A percentile compares a stretch with the other conserved stretches of the same genome.
phyloP scores from a whole-genome alignment of 2,113 vertebrate species.

The Centropus bengalensis region DNA sequence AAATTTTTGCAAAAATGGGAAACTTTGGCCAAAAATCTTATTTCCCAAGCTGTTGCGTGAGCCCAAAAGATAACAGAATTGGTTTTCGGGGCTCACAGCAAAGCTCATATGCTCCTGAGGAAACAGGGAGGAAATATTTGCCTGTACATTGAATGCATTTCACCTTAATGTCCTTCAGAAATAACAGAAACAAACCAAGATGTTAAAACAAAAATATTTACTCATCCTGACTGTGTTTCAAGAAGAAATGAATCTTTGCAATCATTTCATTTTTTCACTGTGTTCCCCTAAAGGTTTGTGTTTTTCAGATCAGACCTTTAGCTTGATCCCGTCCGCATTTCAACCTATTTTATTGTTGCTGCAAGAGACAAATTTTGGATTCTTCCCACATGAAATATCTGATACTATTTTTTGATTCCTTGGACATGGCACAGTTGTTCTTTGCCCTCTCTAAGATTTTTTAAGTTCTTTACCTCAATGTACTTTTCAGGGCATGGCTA shows the following conservation, averaged over 20 bases:
- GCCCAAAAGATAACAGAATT: background rate
- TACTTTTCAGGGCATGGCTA: background rate
- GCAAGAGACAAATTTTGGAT: background rate
- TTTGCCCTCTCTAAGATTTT: background rate
- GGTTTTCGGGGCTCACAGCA: background rate
- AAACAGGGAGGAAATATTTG: background rate
- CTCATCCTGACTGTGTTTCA: background rate
- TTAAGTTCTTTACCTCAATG: background rate
- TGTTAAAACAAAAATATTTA: background rate
- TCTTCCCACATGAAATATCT: background rate
- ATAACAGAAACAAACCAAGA: background rate
- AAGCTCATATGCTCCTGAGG: background rate
- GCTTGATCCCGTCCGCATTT: background rate
- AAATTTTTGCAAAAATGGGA: background rate
- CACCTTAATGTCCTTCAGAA: background rate
- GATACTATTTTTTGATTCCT: slow-evolving; percentile 37
- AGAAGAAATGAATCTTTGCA: background rate
- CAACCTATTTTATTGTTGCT: background rate
- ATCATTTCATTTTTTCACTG: background rate
- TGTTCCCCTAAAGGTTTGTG: background rate
- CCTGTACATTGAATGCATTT: background rate
- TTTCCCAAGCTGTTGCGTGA: background rate
- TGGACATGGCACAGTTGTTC: background rate
- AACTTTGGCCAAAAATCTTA: background rate
- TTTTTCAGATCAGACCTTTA: background rate